Evolutionary conservation across 2,888 invertebrate genomes (phyloP).

Genomic region (Sturmia bella): DNA sequence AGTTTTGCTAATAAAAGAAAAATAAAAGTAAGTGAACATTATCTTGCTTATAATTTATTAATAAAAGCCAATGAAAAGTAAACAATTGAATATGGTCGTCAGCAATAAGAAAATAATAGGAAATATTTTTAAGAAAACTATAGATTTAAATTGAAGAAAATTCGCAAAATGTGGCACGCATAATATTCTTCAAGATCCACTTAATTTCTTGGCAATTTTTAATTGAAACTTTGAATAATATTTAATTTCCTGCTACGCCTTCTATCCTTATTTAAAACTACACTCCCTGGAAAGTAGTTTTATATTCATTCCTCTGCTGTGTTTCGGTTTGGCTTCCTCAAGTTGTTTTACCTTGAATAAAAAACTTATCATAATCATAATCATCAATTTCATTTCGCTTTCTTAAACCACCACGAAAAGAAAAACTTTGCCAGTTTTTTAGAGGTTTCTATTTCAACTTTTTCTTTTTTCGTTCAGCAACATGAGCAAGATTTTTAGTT

Average conservation of each 20-base stretch:
- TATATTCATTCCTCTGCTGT: neutral
- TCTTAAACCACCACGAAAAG: neutral
- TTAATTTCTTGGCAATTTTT: constrained; percentile 27
- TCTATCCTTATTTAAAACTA: constrained; percentile 28
- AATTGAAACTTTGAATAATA: constrained; percentile 51
- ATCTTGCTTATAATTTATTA: constrained; percentile 14
- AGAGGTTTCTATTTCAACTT: constrained; percentile 41
- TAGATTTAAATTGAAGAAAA: neutral
- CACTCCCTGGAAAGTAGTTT: constrained; percentile 53
- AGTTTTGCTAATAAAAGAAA: constrained; percentile 14
- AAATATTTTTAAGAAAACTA: neutral
- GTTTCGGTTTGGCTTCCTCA: neutral
- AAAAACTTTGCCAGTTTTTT: constrained; percentile 4
- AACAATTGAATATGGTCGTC: constrained; percentile 43
- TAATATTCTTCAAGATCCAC: neutral
- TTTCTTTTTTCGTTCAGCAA: constrained; percentile 31
- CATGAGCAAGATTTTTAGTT: constrained; percentile 50
- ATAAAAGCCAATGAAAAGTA: constrained; percentile 50
- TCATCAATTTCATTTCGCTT: constrained; percentile 38
- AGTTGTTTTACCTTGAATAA: constrained; percentile 28
- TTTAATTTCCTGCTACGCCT: constrained; percentile 65
- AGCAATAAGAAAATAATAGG: neutral
- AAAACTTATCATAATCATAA: constrained; percentile 53
- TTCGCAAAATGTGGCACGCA: too few relatives aligned
- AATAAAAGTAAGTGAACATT: neutral